These are phyloP conservation scores for Willowsia nigromaculata DNA, from an alignment of 2,888 invertebrate genomes.

Conservation along the genomic window DNA sequence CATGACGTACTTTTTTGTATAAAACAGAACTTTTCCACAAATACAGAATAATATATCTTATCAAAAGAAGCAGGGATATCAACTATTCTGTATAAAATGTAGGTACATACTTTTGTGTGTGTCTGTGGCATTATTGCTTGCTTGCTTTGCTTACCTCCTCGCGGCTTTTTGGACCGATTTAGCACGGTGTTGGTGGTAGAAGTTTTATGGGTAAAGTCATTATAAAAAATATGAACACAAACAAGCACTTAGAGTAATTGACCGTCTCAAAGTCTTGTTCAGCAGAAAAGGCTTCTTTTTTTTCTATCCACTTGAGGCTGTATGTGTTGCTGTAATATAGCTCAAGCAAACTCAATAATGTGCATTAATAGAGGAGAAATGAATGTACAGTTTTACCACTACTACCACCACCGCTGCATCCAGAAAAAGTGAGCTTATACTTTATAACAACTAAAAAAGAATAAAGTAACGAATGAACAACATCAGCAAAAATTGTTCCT, in stretches of 20 bases:
- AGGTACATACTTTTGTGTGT: constrained; percentile 2
- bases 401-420: not conserved
- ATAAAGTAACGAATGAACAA: constrained; percentile 46
- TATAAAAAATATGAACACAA: constrained; percentile 77
- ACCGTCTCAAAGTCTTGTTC: constrained; percentile 74
- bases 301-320: constrained; percentile 67
- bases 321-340: not conserved
- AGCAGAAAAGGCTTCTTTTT: constrained; percentile 67
- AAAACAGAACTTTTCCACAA: not conserved
- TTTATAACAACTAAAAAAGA: constrained; percentile 26
- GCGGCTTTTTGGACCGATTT: constrained; percentile 72
- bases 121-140: constrained; percentile 45
- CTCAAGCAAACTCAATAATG: not conserved
- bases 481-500: constrained; percentile 62
- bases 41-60: not conserved
- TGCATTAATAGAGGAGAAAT: not conserved
- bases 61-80: constrained; percentile 27
- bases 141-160: constrained; percentile 67
- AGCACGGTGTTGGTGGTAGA: constrained; percentile 68
- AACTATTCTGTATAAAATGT: not conserved
- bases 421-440: constrained; percentile 18
- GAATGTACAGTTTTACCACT: not conserved
- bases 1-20: constrained; percentile 38
- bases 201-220: constrained; percentile 75
- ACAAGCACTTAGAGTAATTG: constrained; percentile 78